Conservation (phyloP, 2,113 vertebrate species). For the Clarias gariepinus region DNA sequence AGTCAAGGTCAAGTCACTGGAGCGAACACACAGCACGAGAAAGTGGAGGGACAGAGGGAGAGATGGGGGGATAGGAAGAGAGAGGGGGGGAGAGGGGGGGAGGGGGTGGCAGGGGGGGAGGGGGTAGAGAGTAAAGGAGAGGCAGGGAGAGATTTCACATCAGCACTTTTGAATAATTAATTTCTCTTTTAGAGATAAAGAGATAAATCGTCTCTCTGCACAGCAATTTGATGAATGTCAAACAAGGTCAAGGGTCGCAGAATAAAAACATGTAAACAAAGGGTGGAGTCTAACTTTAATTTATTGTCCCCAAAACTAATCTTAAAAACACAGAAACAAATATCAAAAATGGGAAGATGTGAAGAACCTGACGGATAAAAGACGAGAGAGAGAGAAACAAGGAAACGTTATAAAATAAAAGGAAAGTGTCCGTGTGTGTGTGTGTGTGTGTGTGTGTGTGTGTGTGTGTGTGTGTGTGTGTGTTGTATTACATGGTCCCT, state of each 20-base stretch:
- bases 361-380: neutral
- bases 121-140: neutral
- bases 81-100: neutral
- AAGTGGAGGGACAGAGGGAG: neutral
- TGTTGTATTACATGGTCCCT: no score
- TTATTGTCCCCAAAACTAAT: no score
- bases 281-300: neutral
- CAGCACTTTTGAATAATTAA: slow-evolving; percentile 21
- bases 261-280: no score
- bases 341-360: neutral
- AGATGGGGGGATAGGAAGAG: neutral
- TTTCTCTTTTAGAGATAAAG: neutral
- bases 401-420: no score
- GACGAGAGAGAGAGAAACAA: neutral
- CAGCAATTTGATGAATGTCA: neutral
- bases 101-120: neutral
- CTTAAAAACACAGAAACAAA: neutral
- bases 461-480: no score
- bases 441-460: no score
- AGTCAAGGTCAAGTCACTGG: slow-evolving; percentile 5
- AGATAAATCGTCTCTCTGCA: neutral
- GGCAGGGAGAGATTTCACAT: neutral
- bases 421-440: no score
- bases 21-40: slow-evolving; percentile 17
- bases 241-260: slow-evolving; percentile 5